A percentile compares a stretch with the other conserved stretches of the same genome.
Evolutionary conservation across 53 echinoderm and acorn worm genomes (phyloP).

Genomic region (Mesocentrotus franciscanus): DNA sequence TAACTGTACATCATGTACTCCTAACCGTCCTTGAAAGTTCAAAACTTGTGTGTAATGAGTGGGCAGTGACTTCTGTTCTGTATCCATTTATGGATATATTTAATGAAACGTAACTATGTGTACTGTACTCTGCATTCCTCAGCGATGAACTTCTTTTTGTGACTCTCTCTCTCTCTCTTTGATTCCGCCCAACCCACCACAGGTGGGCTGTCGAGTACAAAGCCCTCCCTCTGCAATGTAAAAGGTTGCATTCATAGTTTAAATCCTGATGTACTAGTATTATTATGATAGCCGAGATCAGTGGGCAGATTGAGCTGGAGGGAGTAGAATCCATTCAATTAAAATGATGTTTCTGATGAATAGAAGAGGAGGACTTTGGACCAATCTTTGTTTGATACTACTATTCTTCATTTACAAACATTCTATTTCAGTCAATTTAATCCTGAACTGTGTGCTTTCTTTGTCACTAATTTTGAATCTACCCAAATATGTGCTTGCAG

Average conservation of each 20-base stretch:
- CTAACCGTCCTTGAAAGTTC: background rate
- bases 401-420: background rate
- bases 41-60: background rate
- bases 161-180: background rate
- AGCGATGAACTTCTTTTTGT: background rate
- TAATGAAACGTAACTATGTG: background rate
- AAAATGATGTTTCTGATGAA: background rate
- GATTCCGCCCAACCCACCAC: background rate
- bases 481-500: no score
- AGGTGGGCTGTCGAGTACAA: background rate
- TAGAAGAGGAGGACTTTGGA: constrained; percentile 7
- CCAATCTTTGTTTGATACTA: background rate
- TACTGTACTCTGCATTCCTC: background rate
- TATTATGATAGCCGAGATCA: background rate
- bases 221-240: background rate
- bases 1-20: background rate
- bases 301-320: background rate
- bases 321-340: background rate
- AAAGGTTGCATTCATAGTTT: background rate
- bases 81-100: background rate
- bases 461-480: background rate
- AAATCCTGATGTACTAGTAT: background rate
- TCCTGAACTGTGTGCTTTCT: background rate
- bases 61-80: background rate
- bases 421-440: background rate